A percentile compares a stretch with the other conserved stretches of the same genome.
These are phyloP conservation scores for Isoperla grammatica DNA, from an alignment of 2,888 invertebrate genomes.

Conservation along the genomic window DNA sequence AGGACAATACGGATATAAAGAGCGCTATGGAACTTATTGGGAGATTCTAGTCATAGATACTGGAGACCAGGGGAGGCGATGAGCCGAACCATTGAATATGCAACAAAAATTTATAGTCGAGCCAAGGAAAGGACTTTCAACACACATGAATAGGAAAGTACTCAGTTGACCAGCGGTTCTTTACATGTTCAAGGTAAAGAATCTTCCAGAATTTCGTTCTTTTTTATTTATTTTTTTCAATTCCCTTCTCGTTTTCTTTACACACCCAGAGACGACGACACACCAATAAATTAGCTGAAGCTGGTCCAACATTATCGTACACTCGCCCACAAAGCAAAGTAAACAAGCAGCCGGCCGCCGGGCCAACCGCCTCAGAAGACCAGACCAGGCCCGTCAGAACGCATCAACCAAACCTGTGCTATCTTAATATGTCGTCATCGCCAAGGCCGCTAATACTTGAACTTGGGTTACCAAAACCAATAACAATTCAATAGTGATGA, in stretches of 20 bases:
- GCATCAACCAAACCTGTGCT: no score
- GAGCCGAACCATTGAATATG: no score
- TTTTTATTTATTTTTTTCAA: slow-evolving; percentile 8
- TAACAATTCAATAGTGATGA: slow-evolving; percentile 16
- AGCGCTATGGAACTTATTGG: no score
- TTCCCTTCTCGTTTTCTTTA: slow-evolving; percentile 3
- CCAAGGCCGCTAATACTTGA: slow-evolving; percentile 11
- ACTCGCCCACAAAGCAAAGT: no score
- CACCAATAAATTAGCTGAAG: slow-evolving; percentile 20
- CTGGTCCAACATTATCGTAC: slow-evolving; percentile 1
- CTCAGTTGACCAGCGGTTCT: no score
- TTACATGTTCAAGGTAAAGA: not conserved
- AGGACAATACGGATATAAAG: no score
- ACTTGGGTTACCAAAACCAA: slow-evolving; percentile 2
- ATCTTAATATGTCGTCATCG: slow-evolving; percentile 9
- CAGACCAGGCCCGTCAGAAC: not conserved
- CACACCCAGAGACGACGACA: slow-evolving; percentile 21
- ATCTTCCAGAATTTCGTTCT: not conserved
- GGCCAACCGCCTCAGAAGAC: not conserved
- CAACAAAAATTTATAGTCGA: no score
- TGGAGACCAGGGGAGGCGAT: no score
- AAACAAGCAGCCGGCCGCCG: no score
- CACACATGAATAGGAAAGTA: no score
- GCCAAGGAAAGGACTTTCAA: no score
- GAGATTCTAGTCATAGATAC: no score